Conservation (phyloP, 2,888 invertebrate species). For the Drosophila kokeensis region DNA sequence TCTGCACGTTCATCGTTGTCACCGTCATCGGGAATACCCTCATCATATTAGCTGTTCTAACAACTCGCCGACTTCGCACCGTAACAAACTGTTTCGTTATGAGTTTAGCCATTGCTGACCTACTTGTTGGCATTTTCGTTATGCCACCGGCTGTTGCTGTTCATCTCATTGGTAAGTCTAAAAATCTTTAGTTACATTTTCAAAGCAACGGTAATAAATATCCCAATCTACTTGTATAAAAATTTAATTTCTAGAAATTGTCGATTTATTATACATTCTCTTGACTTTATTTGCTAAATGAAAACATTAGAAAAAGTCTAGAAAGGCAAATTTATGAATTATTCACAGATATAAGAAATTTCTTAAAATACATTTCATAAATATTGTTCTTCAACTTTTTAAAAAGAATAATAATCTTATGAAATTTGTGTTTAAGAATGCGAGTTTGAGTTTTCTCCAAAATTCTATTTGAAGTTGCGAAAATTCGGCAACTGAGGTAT, state of each 20-base stretch:
- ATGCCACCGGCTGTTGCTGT: slow-evolving; percentile 97
- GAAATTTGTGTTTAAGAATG: neutral
- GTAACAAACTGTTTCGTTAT: slow-evolving; percentile 98
- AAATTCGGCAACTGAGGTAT: neutral
- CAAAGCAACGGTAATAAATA: neutral
- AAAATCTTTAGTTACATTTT: neutral
- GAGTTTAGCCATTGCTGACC: slow-evolving; percentile 96
- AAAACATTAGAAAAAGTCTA: neutral
- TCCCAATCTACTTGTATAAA: neutral
- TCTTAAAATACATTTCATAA: neutral
- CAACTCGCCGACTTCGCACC: slow-evolving; percentile 93
- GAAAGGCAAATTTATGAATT: neutral
- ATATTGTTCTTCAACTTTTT: neutral
- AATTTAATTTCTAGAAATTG: neutral
- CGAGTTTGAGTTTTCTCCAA: neutral
- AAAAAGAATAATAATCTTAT: neutral
- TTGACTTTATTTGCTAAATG: neutral
- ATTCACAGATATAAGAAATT: neutral
- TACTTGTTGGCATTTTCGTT: slow-evolving; percentile 96
- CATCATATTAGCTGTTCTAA: slow-evolving; percentile 95
- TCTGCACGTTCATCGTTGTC: slow-evolving; percentile 89
- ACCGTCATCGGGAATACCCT: slow-evolving; percentile 94
- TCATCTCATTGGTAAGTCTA: slow-evolving; percentile 90
- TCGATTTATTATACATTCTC: neutral
- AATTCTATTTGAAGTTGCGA: neutral